phyloP scores from a whole-genome alignment of 2,797 vertebrate species.

The Lagodon rhomboides region DNA sequence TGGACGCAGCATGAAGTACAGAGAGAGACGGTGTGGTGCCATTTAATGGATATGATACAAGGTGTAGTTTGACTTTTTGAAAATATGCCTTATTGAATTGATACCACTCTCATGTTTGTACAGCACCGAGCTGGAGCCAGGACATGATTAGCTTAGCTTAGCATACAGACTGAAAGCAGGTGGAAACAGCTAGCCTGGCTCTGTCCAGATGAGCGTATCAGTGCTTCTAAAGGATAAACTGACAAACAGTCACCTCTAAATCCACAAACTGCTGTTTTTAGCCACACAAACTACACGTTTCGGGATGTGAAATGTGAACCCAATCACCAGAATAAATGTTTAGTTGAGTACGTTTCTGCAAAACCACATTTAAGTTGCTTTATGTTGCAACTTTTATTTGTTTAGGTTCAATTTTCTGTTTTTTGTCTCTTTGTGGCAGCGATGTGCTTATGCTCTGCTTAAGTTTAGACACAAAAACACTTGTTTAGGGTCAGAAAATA shows the following conservation, averaged over 20 bases:
- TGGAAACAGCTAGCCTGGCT: not conserved
- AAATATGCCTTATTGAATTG: not conserved
- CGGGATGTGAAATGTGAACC: no score
- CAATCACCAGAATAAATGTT: no score
- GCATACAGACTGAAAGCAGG: not conserved
- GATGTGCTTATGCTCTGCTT: no score
- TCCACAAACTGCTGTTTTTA: not conserved
- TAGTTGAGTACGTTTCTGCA: no score
- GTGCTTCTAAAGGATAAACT: not conserved
- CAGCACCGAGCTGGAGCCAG: not conserved
- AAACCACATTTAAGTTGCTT: no score
- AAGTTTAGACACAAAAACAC: no score
- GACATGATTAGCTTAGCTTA: conserved; percentile 21
- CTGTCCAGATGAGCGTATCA: no score
- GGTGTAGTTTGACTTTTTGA: not conserved
- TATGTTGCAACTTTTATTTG: no score
- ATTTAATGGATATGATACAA: not conserved
- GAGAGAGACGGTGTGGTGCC: not conserved
- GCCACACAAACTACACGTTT: no score
- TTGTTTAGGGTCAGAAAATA: no score
- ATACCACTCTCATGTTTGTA: not conserved
- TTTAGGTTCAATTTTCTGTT: no score
- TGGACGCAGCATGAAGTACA: conserved; percentile 5
- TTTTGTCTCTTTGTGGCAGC: no score
- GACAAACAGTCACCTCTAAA: not conserved